Evolutionary conservation across 2,797 vertebrate species (phyloP), one percentile per base, ranked within the genome.

Genomic region (Sebastes vulpes): DNA sequence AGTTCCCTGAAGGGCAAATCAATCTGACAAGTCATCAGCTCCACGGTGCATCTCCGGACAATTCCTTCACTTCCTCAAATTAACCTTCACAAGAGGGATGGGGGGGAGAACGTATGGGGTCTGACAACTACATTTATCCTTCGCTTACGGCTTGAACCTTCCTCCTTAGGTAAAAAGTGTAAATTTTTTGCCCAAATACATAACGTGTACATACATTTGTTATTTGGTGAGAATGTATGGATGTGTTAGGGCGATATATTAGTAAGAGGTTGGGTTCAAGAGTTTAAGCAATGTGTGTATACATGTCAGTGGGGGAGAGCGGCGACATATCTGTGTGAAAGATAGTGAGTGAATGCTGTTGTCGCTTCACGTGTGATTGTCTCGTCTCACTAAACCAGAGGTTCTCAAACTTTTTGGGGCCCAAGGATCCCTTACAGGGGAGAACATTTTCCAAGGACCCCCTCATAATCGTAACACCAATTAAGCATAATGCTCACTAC

Each of bases 1-100:
- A 69, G 79, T 59, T 88, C 91, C 87, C 89, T 82, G 76, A 93
- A 85, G 93, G 93, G 85, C 82, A 84, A 94, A 94, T 95, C 94
- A 92, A 92, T 94, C 82, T 79, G 90, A 92, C 87, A 90, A 84
- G 87, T 94, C 92, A 87, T 93, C 86, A 82, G 81, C 89, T 81
- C 75, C 75, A 26, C 21, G 59, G 80, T 69, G 79, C 79, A 88
- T 87, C 83, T 90, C 84, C 61, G 81, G 85, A 87, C 85, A 84
- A 82, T 92, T 89, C 82, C 82, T 87, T 89, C 74, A 71, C 81
- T 81, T 88, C 90, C 84, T 86, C 83, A 93, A 94, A 95, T 94
- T 91, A 94, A 94, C 92, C 93, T 94, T 92, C 84, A 81, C 64
- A 75, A 85, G 63, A 82, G 64, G 53, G 79, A 76, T 57, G 84